Conservation (phyloP, 2,888 invertebrate species). For the Smittia sp. region DNA sequence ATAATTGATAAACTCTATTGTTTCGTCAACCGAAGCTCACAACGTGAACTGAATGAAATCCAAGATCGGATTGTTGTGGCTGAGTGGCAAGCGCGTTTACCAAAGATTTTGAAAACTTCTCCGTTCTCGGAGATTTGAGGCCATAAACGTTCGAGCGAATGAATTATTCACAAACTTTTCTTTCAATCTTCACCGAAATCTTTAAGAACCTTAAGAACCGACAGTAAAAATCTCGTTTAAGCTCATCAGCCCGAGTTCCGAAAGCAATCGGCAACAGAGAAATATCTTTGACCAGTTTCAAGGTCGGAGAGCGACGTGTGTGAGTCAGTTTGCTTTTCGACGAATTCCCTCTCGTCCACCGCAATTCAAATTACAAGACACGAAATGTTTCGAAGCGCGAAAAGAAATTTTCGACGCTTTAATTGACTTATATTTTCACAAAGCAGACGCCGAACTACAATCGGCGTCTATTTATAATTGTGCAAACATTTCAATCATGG, state of each 20-base stretch:
- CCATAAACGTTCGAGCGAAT: neutral
- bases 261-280: neutral
- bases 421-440: neutral
- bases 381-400: neutral
- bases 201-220: neutral
- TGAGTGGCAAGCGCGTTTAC: no score
- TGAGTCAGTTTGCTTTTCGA: no score
- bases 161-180: neutral
- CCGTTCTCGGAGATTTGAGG: no score
- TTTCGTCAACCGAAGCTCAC: neutral
- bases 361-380: no score
- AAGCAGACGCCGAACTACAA: neutral
- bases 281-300: neutral
- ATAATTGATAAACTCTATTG: conserved; percentile 15
- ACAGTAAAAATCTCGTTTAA: neutral
- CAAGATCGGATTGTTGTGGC: no score
- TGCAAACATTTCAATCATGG: neutral
- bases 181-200: neutral
- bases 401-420: neutral
- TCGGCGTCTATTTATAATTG: neutral
- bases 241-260: neutral
- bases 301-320: neutral
- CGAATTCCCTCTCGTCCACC: no score
- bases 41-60: no score
- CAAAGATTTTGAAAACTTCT: no score